phyloP scores from a whole-genome alignment of 2,797 vertebrate species.

The Myotis planiceps region DNA sequence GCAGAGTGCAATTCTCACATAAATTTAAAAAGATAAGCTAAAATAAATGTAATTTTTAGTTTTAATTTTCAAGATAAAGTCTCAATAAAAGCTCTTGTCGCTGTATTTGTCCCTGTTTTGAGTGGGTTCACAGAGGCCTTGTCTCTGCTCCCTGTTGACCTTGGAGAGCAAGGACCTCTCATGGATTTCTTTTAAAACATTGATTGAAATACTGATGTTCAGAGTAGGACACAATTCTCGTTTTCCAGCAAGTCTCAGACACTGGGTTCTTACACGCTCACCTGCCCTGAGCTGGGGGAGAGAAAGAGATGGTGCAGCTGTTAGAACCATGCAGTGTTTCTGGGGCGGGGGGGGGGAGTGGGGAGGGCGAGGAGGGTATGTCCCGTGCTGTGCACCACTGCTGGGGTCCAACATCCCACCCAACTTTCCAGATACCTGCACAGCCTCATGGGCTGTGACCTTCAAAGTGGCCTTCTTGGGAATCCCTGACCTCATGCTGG shows the following conservation, averaged over 20 bases:
- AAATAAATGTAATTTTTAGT: background rate
- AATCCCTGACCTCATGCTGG: background rate
- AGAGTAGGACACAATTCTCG: background rate
- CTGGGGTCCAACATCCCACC: background rate
- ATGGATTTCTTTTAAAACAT: background rate
- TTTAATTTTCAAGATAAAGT: background rate
- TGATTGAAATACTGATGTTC: background rate
- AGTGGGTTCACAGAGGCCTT: background rate
- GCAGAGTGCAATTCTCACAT: background rate
- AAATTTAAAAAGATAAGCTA: background rate
- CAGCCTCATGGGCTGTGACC: background rate
- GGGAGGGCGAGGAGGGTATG: too few species aligned
- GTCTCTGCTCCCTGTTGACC: background rate
- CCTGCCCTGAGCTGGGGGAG: background rate
- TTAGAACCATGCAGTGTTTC: background rate
- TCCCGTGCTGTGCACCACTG: rapidly evolving
- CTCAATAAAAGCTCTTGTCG: background rate
- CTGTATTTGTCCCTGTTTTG: background rate
- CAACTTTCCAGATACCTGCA: background rate
- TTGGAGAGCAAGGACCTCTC: background rate
- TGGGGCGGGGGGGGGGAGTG: too few species aligned
- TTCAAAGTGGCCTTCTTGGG: background rate
- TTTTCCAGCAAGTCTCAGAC: background rate
- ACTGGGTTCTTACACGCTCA: background rate
- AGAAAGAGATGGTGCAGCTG: too few species aligned